Conservation (phyloP, 2,888 invertebrate genomes). For the Drosophila atripex region DNA sequence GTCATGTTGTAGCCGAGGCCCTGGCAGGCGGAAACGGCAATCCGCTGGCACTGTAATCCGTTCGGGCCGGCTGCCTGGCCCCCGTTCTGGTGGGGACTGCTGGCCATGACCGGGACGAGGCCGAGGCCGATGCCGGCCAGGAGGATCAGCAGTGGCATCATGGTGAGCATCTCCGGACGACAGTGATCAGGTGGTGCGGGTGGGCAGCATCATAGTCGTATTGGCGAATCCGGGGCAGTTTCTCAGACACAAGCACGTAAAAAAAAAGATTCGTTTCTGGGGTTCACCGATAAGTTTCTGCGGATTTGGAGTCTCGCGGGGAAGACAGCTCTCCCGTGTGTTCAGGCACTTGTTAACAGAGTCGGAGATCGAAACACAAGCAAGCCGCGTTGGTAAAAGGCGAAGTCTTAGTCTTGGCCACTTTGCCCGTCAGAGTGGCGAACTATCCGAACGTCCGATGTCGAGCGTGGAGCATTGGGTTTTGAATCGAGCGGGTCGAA, state of each 20-base stretch:
- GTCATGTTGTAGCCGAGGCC: constrained; percentile 94
- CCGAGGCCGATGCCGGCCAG: neutral
- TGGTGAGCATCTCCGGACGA: neutral
- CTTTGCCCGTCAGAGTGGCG: neutral
- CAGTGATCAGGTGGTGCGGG: neutral
- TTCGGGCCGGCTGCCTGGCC: constrained; percentile 55
- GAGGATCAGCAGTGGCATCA: neutral
- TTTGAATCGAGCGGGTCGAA: neutral
- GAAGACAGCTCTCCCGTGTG: neutral
- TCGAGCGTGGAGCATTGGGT: neutral
- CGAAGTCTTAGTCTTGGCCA: neutral
- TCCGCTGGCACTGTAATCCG: constrained; percentile 89
- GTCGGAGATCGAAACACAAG: neutral
- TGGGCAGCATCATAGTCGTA: too few relatives aligned
- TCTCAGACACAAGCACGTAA: neutral
- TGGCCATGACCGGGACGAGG: constrained; percentile 1
- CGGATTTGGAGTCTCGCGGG: neutral
- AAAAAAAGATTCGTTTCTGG: neutral
- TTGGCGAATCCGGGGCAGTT: neutral
- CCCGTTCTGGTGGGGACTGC: constrained; percentile 16
- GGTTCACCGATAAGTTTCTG: neutral
- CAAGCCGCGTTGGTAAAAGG: neutral
- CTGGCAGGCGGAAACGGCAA: constrained; percentile 91
- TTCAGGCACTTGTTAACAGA: neutral
- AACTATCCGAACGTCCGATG: neutral